Evolutionary conservation across 2,797 vertebrate species (phyloP), one percentile per base, ranked within the genome.

Genomic region (Pachyuromys duprasi): DNA sequence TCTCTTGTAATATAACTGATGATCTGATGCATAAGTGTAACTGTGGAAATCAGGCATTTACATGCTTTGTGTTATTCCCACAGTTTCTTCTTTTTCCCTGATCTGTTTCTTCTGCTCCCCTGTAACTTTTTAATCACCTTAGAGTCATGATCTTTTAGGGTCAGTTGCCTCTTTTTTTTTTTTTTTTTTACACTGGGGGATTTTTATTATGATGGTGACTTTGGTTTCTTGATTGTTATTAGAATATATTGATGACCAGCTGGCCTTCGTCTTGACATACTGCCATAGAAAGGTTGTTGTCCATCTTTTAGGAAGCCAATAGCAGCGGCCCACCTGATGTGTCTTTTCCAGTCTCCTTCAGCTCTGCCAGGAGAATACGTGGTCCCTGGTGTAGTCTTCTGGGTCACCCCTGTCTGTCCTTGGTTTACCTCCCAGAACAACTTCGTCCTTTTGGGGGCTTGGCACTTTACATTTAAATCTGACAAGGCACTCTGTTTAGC

Each of bases 1-100:
- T 98, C 95, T 95, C 96, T 97, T 96, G 96, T 98, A 96, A 97
- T 97, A 98, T 98, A 96, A 97, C 92, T 84, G 96, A 97, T 97
- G 96, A 94, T 98, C 97, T 96, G 95, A 96, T 93, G 97, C 96
- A 91, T 97, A 88, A 91, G 95, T 96, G 97, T 97, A 90, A 97
- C 96, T 97, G 96, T 97, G 97, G 96, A 97, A 97, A 97, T 94
- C 97, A 97, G 96, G 95, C 94, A 96, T 98, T 97, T 95, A 96
- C 95, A 97, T 98, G 96, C 95, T 95, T 83, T 97, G 88, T 97
- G 84, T 97, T 90, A 91, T 87, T 88, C 93, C 70, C 90, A 93
- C 90, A 33, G 3, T 92, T 86, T 95, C 93, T 96, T 95, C 93
- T 94, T 97, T 95, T 87, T 55, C 94, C 90, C 92, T 89, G 11